These are phyloP conservation scores for Mactromeris polynyma DNA, from an alignment of 2,888 invertebrate genomes.

Conservation along the genomic window DNA sequence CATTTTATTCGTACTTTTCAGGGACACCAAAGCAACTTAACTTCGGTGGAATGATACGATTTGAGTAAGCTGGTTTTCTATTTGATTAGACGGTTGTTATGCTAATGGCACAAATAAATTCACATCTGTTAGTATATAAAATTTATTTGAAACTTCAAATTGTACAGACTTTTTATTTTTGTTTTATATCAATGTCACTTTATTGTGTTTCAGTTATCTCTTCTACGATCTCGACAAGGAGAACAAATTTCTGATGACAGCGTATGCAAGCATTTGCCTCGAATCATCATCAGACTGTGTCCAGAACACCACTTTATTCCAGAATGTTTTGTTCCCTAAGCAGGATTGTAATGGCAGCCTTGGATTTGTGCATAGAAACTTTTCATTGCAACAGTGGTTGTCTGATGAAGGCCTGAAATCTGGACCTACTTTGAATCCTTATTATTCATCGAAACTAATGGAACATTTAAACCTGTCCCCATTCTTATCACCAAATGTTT, in stretches of 20 bases:
- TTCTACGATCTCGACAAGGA: slow-evolving; percentile 30
- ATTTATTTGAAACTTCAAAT: too few species aligned
- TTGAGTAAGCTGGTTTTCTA: not conserved
- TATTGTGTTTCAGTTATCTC: slow-evolving; percentile 40
- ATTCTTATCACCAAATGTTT: not conserved
- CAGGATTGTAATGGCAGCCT: not conserved
- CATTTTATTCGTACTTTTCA: not conserved
- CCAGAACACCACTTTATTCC: not conserved
- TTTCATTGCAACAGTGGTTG: slow-evolving; percentile 19
- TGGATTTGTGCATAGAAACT: not conserved
- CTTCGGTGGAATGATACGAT: slow-evolving; percentile 19
- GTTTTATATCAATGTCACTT: too few species aligned
- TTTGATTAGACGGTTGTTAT: too few species aligned
- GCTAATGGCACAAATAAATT: too few species aligned
- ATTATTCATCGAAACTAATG: slow-evolving; percentile 20
- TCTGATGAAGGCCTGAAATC: not conserved
- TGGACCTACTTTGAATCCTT: not conserved
- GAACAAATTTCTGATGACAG: slow-evolving; percentile 41
- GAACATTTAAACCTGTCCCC: slow-evolving; percentile 24
- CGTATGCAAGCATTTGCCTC: slow-evolving; percentile 30
- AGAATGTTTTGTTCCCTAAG: slow-evolving; percentile 2
- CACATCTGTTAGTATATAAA: too few species aligned
- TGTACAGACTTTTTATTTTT: too few species aligned
- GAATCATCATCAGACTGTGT: not conserved
- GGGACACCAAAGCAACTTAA: not conserved